Evolutionary conservation across 1,140 invertebrate species (phyloP).

Genomic region (Nasonia vitripennis): DNA sequence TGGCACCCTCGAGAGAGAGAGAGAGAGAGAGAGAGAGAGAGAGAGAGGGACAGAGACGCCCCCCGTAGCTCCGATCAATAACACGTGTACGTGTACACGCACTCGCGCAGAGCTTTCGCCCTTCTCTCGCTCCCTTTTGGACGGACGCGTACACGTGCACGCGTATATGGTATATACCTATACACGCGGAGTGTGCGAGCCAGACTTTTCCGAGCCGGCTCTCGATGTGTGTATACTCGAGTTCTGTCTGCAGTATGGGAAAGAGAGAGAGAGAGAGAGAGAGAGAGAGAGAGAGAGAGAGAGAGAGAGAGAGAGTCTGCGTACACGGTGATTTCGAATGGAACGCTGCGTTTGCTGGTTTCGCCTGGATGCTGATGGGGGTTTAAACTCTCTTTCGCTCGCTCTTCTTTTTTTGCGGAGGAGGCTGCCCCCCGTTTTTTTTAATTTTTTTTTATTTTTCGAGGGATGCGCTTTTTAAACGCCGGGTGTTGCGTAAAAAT

Average conservation of each 20-base stretch:
- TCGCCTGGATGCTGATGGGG: neutral
- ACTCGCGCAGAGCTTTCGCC: constrained; percentile 5
- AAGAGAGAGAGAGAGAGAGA: too few relatives aligned
- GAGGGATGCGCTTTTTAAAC: neutral
- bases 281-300: too few relatives aligned
- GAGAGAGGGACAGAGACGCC: constrained; percentile 11
- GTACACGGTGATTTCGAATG: neutral
- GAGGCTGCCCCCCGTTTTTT: too few relatives aligned
- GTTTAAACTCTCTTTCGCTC: neutral
- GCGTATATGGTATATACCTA: neutral
- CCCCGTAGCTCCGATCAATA: constrained; percentile 39
- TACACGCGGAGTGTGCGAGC: neutral
- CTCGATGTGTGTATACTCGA: neutral
- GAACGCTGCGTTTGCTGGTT: neutral
- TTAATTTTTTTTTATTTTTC: too few relatives aligned
- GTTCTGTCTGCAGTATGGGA: neutral
- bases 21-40: constrained; percentile 27
- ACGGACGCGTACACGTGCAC: neutral
- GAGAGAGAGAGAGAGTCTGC: neutral
- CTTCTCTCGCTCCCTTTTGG: neutral
- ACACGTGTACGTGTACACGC: constrained; percentile 36
- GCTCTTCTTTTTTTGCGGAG: neutral
- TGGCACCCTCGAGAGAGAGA: constrained; percentile 26
- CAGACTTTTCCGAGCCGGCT: neutral
- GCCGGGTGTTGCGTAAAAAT: neutral